These are phyloP conservation scores for Xestobium rufovillosum DNA, from an alignment of 2,888 invertebrate species.

Conservation along the genomic window DNA sequence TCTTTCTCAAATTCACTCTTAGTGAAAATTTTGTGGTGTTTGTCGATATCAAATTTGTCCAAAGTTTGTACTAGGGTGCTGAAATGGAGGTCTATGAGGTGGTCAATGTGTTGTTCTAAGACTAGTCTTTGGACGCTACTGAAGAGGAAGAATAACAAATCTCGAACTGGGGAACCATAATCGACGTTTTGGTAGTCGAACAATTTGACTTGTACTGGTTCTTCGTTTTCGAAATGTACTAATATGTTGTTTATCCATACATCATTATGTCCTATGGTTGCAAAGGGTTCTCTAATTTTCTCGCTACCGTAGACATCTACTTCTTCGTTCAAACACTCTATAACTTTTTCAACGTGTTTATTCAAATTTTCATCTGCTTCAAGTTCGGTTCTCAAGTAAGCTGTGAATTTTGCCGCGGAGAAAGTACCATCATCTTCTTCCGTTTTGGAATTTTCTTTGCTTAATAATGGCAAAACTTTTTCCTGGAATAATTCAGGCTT, in stretches of 20 bases:
- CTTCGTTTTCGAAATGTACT: slow-evolving; percentile 38
- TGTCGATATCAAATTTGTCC: too few species aligned
- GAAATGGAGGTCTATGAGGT: too few species aligned
- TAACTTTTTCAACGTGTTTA: slow-evolving; percentile 8
- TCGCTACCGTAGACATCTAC: slow-evolving; percentile 27
- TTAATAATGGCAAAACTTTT: slow-evolving; percentile 36
- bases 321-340: too few species aligned
- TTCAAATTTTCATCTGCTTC: slow-evolving; percentile 15
- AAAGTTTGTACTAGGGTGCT: too few species aligned
- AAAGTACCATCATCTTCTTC: slow-evolving; percentile 16
- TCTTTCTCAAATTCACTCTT: too few species aligned
- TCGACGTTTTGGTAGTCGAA: slow-evolving; percentile 51
- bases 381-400: too few species aligned
- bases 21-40: too few species aligned
- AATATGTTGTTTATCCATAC: slow-evolving; percentile 54
- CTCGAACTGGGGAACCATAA: slow-evolving; percentile 45
- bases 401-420: too few species aligned
- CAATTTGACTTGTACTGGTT: slow-evolving; percentile 37
- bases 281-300: slow-evolving; percentile 45
- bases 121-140: slow-evolving; percentile 46
- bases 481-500: slow-evolving; percentile 39
- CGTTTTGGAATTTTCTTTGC: slow-evolving; percentile 12
- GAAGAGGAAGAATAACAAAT: slow-evolving; percentile 48
- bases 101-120: too few species aligned
- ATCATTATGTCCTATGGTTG: slow-evolving; percentile 49